Conservation (phyloP, 1,140 invertebrate genomes). For the Pachypsylla venusta region DNA sequence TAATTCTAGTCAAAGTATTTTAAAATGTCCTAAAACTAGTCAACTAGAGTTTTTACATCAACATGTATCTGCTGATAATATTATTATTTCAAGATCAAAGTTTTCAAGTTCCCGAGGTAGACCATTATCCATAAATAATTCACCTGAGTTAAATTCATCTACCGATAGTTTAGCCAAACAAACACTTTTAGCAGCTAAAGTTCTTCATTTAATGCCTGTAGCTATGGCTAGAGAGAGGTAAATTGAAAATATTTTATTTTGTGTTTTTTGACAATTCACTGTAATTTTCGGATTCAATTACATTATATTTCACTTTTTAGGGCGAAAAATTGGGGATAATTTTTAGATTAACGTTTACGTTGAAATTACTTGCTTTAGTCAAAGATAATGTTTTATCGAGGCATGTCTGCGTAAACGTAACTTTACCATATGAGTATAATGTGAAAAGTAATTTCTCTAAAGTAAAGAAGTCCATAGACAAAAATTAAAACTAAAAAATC, state of each 20-base stretch:
- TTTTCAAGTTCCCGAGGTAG: constrained; percentile 10
- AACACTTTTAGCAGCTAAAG: constrained; percentile 55
- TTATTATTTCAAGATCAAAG: constrained; percentile 19
- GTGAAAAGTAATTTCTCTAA: too few species aligned
- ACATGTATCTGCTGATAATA: constrained; percentile 23
- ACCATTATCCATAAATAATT: constrained; percentile 9
- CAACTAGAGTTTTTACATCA: constrained; percentile 13
- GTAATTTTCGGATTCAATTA: neutral
- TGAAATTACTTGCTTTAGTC: too few species aligned
- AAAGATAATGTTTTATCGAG: too few species aligned
- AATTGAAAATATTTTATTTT: constrained; percentile 6
- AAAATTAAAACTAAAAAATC: too few species aligned
- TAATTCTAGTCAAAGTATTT: constrained; percentile 5
- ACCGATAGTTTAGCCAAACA: constrained; percentile 55
- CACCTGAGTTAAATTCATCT: constrained; percentile 28
- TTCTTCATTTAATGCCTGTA: constrained; percentile 59
- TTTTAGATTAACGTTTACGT: too few species aligned
- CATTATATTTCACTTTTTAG: constrained; percentile 1
- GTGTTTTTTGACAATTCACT: neutral
- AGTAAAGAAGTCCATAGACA: too few species aligned
- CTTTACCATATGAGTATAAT: too few species aligned
- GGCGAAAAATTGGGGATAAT: neutral
- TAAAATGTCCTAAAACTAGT: neutral
- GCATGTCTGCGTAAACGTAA: too few species aligned
- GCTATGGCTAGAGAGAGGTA: constrained; percentile 60